These are phyloP conservation scores for Pteruthius melanotis DNA, from an alignment of 2,113 vertebrate genomes.

Conservation along the genomic window DNA sequence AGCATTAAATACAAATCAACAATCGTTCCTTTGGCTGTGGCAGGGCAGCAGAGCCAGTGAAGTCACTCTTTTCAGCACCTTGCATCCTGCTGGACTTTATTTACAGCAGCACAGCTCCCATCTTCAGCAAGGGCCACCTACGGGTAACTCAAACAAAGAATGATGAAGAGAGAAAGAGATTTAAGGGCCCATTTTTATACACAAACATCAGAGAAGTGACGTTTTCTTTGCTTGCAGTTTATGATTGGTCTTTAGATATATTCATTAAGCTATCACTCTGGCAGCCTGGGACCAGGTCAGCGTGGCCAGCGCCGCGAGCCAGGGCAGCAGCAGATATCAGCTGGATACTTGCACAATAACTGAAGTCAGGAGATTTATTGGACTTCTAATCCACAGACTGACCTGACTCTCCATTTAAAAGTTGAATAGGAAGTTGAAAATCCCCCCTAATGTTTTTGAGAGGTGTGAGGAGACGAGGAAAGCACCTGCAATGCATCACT, in stretches of 20 bases:
- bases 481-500: slow-evolving; percentile 86
- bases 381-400: slow-evolving; percentile 73
- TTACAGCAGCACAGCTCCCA: slow-evolving; percentile 27
- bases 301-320: neutral
- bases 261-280: slow-evolving; percentile 59
- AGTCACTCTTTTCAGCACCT: slow-evolving; percentile 72
- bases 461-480: slow-evolving; percentile 75
- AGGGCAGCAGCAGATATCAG: neutral
- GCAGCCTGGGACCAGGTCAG: slow-evolving; percentile 31
- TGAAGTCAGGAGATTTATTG: slow-evolving; percentile 74
- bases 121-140: slow-evolving; percentile 45
- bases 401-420: slow-evolving; percentile 76
- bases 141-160: slow-evolving; percentile 44
- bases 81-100: slow-evolving; percentile 59
- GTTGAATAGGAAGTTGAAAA: slow-evolving; percentile 81
- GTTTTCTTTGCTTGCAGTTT: slow-evolving; percentile 62
- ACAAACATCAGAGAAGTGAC: slow-evolving; percentile 67
- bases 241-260: slow-evolving; percentile 49
- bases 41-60: slow-evolving; percentile 33
- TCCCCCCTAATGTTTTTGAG: slow-evolving; percentile 79
- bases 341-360: slow-evolving; percentile 34
- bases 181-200: slow-evolving; percentile 53
- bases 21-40: slow-evolving; percentile 68
- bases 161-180: slow-evolving; percentile 53
- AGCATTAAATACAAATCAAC: slow-evolving; percentile 80